A percentile compares a stretch with the other conserved stretches of the same genome.
These are phyloP conservation scores for Phalacrocorax aristotelis DNA, from an alignment of 2,113 vertebrate species.

Conservation along the genomic window DNA sequence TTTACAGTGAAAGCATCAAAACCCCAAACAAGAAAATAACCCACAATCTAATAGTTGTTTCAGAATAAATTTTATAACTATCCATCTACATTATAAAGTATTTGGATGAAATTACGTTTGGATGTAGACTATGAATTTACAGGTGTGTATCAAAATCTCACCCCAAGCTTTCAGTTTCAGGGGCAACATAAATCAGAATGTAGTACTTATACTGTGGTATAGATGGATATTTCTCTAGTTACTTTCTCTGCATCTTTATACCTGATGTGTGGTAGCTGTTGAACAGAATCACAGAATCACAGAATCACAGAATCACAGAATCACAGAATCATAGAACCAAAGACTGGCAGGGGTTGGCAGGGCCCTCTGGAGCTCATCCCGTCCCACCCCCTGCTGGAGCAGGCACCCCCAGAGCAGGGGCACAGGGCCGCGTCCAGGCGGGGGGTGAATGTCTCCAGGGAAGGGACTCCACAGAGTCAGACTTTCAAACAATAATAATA, in stretches of 20 bases:
- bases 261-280: neutral
- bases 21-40: neutral
- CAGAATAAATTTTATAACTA: neutral
- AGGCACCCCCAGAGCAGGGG: no score
- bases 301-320: no score
- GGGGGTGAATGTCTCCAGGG: no score
- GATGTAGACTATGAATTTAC: neutral
- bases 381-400: no score
- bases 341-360: no score
- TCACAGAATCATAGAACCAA: no score
- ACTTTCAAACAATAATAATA: neutral
- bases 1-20: neutral
- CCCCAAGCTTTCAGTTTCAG: accelerated
- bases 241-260: neutral
- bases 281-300: neutral
- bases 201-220: neutral
- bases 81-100: neutral
- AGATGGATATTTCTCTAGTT: neutral
- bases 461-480: neutral
- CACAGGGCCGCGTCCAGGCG: no score
- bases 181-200: neutral
- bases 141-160: neutral
- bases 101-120: neutral
- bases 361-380: no score
- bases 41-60: neutral